phyloP scores from a whole-genome alignment of 2,888 invertebrate species.

The Deilephila porcellus region DNA sequence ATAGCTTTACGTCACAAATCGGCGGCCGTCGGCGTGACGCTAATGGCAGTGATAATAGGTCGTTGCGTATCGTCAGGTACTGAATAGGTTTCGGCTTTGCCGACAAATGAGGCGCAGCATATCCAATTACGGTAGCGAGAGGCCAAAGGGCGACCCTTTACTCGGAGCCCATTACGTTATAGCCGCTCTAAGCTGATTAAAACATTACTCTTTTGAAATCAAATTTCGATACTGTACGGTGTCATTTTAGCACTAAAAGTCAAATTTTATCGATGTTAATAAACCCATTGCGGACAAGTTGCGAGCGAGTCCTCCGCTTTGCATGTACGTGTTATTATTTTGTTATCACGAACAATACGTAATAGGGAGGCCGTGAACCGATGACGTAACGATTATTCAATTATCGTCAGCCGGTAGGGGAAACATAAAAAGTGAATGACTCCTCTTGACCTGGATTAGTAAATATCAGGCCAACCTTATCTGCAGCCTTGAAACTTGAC shows the following conservation, averaged over 20 bases:
- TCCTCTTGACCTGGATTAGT: constrained; percentile 76
- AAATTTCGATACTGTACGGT: constrained; percentile 23
- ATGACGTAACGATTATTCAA: constrained; percentile 66
- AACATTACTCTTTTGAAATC: constrained; percentile 48
- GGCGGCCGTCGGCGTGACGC: constrained; percentile 36
- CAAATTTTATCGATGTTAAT: constrained; percentile 20
- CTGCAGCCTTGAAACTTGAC: constrained; percentile 81
- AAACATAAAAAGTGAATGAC: constrained; percentile 76
- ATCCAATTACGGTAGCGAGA: constrained; percentile 66
- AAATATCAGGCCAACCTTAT: constrained; percentile 74
- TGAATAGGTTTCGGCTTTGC: constrained; percentile 66
- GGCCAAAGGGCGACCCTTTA: constrained; percentile 50
- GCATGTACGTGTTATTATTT: constrained; percentile 46
- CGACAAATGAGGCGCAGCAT: constrained; percentile 63
- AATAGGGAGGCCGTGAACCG: constrained; percentile 63
- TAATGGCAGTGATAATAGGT: constrained; percentile 50
- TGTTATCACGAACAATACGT: constrained; percentile 58
- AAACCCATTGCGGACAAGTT: constrained; percentile 9
- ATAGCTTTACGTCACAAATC: constrained; percentile 35
- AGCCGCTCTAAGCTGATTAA: constrained; percentile 62
- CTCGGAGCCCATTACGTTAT: constrained; percentile 50
- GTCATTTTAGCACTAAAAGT: constrained; percentile 5
- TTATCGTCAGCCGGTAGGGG: constrained; percentile 67
- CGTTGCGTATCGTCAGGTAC: constrained; percentile 53
- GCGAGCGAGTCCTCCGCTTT: constrained; percentile 31